A percentile compares a stretch with the other conserved stretches of the same genome.
Evolutionary conservation across 2,888 invertebrate species (phyloP).

Genomic region (Monoplex corrugatus): DNA sequence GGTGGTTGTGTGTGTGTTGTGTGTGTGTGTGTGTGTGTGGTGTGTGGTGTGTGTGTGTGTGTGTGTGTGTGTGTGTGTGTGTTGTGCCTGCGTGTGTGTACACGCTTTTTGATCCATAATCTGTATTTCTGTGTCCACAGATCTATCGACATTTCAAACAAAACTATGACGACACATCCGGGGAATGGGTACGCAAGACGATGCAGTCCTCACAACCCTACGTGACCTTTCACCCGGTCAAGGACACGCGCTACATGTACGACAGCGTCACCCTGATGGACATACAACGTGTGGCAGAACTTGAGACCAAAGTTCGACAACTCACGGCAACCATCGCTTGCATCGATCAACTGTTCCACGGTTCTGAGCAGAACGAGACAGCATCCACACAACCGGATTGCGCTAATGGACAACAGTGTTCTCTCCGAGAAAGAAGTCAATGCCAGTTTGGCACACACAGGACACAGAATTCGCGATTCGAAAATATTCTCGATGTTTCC

Average conservation of each 20-base stretch:
- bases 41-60: slow-evolving; percentile 19
- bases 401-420: no score
- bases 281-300: not conserved
- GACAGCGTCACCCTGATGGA: not conserved
- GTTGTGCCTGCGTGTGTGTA: not conserved
- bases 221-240: slow-evolving; percentile 97
- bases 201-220: slow-evolving; percentile 95
- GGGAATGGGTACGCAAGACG: slow-evolving; percentile 91
- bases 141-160: slow-evolving; percentile 98
- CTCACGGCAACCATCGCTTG: not conserved
- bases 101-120: not conserved
- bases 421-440: no score
- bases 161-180: slow-evolving; percentile 91
- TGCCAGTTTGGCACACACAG: no score
- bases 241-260: slow-evolving; percentile 91
- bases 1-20: no score
- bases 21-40: not conserved
- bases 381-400: no score
- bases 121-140: slow-evolving; percentile 83
- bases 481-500: not conserved
- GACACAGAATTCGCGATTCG: not conserved
- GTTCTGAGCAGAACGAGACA: no score
- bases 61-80: not conserved
- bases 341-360: no score
- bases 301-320: not conserved